Evolutionary conservation across 1,140 invertebrate genomes (phyloP).

Genomic region (Campodea augens): DNA sequence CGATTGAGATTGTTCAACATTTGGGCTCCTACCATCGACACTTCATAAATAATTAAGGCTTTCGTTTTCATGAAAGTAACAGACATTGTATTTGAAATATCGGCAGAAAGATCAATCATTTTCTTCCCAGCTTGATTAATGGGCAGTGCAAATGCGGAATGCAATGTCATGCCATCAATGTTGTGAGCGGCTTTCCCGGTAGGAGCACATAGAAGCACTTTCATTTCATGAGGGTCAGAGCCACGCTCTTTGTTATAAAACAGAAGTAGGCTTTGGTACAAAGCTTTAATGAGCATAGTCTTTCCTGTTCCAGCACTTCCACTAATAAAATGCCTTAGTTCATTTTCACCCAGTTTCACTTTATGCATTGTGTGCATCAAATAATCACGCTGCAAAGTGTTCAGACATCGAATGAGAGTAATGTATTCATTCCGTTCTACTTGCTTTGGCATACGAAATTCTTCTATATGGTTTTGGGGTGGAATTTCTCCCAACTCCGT

Average conservation of each 20-base stretch:
- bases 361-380: constrained; percentile 12
- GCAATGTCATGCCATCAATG: constrained; percentile 19
- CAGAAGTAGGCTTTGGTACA: constrained; percentile 12
- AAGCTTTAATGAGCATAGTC: too few relatives aligned
- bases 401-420: constrained; percentile 9
- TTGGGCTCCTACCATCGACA: constrained; percentile 20
- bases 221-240: constrained; percentile 8
- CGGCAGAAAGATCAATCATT: constrained; percentile 10
- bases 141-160: constrained; percentile 19
- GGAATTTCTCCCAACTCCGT: too few relatives aligned
- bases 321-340: constrained; percentile 12
- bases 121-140: constrained; percentile 11
- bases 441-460: too few relatives aligned
- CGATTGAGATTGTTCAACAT: constrained; percentile 16
- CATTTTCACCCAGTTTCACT: constrained; percentile 10
- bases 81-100: constrained; percentile 13
- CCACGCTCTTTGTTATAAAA: constrained; percentile 11
- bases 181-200: constrained; percentile 22
- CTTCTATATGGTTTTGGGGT: too few relatives aligned
- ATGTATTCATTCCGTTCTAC: too few relatives aligned
- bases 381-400: constrained; percentile 11
- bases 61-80: constrained; percentile 14
- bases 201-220: constrained; percentile 17
- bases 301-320: constrained; percentile 16
- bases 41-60: constrained; percentile 24